Evolutionary conservation across 2,888 invertebrate genomes (phyloP).

Genomic region (Enchytraeus crypticus): DNA sequence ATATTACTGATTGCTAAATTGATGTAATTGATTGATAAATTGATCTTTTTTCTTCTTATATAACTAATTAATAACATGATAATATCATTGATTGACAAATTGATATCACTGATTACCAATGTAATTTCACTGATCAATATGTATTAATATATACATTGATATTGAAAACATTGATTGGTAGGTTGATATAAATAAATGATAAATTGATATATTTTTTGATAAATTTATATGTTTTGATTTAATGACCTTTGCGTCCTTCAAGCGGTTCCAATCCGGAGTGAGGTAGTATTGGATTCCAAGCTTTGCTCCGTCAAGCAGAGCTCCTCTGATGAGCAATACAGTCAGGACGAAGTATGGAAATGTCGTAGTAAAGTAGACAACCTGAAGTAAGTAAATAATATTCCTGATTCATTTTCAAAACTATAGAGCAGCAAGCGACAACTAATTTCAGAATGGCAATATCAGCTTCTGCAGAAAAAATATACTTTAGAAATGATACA

Average conservation of each 20-base stretch:
- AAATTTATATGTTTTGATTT: neutral
- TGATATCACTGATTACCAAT: no score
- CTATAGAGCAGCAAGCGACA: no score
- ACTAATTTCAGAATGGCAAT: no score
- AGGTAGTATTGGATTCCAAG: slow-evolving; percentile 41
- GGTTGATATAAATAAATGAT: neutral
- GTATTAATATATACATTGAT: neutral
- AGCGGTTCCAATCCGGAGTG: slow-evolving; percentile 33
- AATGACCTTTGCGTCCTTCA: slow-evolving; percentile 31
- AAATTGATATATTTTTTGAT: neutral
- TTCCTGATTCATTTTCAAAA: no score
- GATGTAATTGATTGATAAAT: no score
- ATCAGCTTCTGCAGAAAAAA: no score
- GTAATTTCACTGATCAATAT: no score
- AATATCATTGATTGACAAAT: no score
- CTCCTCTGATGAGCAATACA: slow-evolving; percentile 36
- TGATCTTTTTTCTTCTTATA: no score
- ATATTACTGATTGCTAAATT: no score
- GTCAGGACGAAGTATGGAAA: slow-evolving; percentile 40
- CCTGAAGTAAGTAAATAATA: slow-evolving; percentile 16
- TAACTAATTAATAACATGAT: no score
- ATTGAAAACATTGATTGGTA: neutral
- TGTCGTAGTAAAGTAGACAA: slow-evolving; percentile 40
- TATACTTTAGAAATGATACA: no score
- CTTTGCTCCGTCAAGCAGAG: slow-evolving; percentile 32